Evolutionary conservation across 2,888 invertebrate genomes (phyloP).

Genomic region (Oxyteleia sp.): DNA sequence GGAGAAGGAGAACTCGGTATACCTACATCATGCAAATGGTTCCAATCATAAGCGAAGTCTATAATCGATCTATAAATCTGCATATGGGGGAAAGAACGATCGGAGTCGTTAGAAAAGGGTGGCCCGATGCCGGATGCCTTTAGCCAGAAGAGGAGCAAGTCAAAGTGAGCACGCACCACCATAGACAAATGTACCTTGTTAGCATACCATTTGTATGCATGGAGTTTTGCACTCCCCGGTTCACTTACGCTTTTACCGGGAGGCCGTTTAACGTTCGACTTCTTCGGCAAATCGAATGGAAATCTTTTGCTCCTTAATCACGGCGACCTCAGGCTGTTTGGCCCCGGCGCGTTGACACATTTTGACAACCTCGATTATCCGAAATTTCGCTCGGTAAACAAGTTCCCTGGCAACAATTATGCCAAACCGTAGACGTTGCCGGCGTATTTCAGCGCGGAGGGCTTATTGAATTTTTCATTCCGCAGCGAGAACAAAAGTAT

Average conservation of each 20-base stretch:
- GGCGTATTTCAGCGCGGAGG: no score
- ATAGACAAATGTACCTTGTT: conserved; percentile 87
- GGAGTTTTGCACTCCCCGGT: conserved; percentile 84
- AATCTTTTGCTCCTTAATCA: conserved; percentile 78
- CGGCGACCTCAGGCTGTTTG: conserved; percentile 15
- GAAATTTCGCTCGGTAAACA: conserved; percentile 43
- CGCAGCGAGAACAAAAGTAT: conserved; percentile 63
- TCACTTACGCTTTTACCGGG: conserved; percentile 78
- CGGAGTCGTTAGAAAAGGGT: conserved; percentile 64
- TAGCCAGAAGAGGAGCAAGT: conserved; percentile 68
- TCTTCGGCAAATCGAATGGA: conserved; percentile 85
- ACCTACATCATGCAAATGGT: conserved; percentile 87
- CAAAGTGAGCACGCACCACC: conserved; percentile 79
- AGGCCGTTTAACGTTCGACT: conserved; percentile 84
- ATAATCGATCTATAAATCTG: conserved; percentile 88
- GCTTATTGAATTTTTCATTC: conserved; percentile 57
- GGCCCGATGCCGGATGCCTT: conserved; percentile 72
- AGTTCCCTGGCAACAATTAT: conserved; percentile 41
- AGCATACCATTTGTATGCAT: conserved; percentile 88
- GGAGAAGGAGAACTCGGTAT: conserved; percentile 74
- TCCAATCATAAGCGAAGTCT: conserved; percentile 87
- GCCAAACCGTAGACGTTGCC: neutral
- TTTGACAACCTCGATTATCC: conserved; percentile 42
- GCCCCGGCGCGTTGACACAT: conserved; percentile 41
- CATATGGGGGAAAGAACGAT: conserved; percentile 81